Conservation (phyloP, 92 coral and sea anemone species). For the Metridium senile region DNA sequence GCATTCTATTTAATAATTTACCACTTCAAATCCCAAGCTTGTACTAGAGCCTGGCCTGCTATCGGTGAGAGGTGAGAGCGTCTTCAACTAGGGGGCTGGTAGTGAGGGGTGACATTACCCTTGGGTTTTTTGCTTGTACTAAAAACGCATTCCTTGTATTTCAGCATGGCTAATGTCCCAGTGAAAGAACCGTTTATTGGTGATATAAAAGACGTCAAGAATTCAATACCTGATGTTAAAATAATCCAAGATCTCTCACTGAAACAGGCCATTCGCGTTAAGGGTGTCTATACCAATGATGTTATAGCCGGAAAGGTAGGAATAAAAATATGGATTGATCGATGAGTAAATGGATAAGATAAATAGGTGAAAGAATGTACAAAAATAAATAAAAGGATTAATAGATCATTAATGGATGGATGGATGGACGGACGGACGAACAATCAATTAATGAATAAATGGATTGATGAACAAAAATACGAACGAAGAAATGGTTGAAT, state of each 20-base stretch:
- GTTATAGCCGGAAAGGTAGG: slow-evolving; percentile 68
- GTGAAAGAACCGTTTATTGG: background rate
- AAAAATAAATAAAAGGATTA: background rate
- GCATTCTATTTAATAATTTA: no score
- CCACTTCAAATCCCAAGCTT: no score
- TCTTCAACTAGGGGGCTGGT: no score
- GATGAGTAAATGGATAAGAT: background rate
- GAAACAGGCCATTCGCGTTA: background rate
- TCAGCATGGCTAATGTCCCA: background rate
- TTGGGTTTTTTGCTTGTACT: background rate
- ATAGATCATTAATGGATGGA: background rate
- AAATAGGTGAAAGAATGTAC: background rate
- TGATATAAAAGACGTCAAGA: background rate
- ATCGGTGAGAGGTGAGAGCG: no score
- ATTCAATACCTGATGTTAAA: background rate
- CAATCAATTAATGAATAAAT: no score
- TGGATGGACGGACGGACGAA: no score
- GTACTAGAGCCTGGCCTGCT: no score
- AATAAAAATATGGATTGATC: background rate
- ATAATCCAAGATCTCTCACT: background rate
- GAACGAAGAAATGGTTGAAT: no score
- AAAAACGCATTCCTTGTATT: background rate
- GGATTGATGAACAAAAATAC: no score
- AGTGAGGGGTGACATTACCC: no score
- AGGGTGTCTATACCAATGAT: slow-evolving; percentile 58